phyloP scores from a whole-genome alignment of 2,888 invertebrate genomes.

The Apodemia mormo region DNA sequence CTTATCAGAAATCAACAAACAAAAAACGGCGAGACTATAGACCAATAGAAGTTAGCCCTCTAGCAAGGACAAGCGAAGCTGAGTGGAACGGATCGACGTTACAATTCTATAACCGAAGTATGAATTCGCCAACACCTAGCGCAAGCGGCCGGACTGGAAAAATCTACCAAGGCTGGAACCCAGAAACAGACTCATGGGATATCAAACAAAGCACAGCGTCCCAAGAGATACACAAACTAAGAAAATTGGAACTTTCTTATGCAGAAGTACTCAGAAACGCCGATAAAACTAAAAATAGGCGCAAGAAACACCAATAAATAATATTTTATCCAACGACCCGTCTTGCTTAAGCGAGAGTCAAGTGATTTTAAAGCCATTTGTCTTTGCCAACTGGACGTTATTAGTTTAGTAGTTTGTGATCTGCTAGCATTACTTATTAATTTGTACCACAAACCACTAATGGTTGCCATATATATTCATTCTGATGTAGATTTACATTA shows the following conservation, averaged over 20 bases:
- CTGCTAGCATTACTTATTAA: constrained; percentile 76
- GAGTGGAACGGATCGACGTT: constrained; percentile 88
- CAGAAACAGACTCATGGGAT: constrained; percentile 74
- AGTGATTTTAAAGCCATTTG: constrained; percentile 76
- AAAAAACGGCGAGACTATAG: constrained; percentile 83
- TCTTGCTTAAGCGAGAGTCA: constrained; percentile 68
- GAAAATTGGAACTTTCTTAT: constrained; percentile 91
- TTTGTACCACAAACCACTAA: constrained; percentile 70
- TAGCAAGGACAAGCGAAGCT: constrained; percentile 61
- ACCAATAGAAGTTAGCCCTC: constrained; percentile 78
- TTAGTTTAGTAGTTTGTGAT: constrained; percentile 77
- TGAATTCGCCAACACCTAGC: constrained; percentile 83
- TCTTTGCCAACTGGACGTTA: constrained; percentile 78
- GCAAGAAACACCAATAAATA: constrained; percentile 76
- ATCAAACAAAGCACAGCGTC: constrained; percentile 87
- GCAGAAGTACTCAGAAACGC: constrained; percentile 91
- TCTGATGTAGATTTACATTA: constrained; percentile 51
- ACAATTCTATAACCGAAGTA: constrained; percentile 85
- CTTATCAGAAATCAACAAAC: constrained; percentile 79
- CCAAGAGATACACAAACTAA: constrained; percentile 90
- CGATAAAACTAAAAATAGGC: constrained; percentile 79
- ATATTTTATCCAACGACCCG: constrained; percentile 64
- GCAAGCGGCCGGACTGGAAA: constrained; percentile 74
- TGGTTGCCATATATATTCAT: constrained; percentile 72
- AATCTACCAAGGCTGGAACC: constrained; percentile 75